Evolutionary conservation across 2,888 invertebrate genomes (phyloP), one percentile per base, ranked within the genome.

Genomic region (Thera britannica): DNA sequence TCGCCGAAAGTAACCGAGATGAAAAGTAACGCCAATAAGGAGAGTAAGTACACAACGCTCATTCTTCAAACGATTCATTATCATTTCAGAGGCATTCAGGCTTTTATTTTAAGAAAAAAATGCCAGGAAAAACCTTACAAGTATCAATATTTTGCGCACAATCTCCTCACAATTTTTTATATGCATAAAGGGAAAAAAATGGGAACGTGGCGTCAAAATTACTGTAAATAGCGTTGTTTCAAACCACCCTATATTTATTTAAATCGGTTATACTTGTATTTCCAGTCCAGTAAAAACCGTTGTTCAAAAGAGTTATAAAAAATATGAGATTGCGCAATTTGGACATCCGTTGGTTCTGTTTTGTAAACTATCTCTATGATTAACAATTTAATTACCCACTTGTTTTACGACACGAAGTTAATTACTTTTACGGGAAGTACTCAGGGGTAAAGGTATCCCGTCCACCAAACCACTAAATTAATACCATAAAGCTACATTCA

Each of bases 1-100:
- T 96, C 97, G 73, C 96, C 97, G 71, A 96, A 97, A 94, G 96
- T 97, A 73, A 97, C 96, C 65, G 96, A 97, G 93, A 96, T 96
- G 95, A 96, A 96, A 85, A 96, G 96, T 89, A 92, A 88, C 73
- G 95, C 96, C 58, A 96, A 96, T 85, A 96, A 96, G 95, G 96
- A 96, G 92, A 96, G 97, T 96, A 90, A 96, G 92, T 90, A 71
- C 72, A 68, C 61, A 74, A 35, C 9, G n/a, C 3, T 9, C 44
- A 56, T 36, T 60, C 68, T 65, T 72, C 55, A 72, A 74, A 68
- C 69, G 65, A 55, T 65, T 74, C 70, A 69, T 72, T 70, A 64
- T 71, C 12, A 61, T 55, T 51, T 57, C 11, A 48, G 36, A 34
- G 35, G 38, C 41, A 41, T 6, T 7, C 41, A 41, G 1, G 2